phyloP scores from a whole-genome alignment of 2,888 invertebrate genomes.

The Camponotus fellah region DNA sequence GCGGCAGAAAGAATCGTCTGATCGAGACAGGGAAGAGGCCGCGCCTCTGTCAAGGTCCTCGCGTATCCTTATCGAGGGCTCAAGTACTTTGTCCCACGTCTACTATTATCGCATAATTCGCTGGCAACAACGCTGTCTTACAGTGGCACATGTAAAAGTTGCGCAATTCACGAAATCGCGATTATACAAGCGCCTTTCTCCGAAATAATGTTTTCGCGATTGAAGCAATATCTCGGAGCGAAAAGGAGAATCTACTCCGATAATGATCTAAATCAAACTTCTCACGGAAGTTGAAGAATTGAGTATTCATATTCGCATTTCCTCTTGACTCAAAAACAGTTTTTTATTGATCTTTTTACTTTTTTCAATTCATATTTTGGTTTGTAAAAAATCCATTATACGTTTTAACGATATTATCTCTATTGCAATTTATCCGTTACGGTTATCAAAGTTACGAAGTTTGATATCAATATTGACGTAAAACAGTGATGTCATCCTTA shows the following conservation, averaged over 20 bases:
- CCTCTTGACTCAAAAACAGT: no score
- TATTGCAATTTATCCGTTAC: background rate
- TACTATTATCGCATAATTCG: slow-evolving; percentile 64
- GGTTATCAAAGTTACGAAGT: background rate
- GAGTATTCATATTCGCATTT: background rate
- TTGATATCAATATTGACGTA: slow-evolving; percentile 27
- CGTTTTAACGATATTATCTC: background rate
- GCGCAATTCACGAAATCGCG: slow-evolving; percentile 3
- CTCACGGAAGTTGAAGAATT: background rate
- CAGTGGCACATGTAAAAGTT: background rate
- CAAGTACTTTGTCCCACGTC: slow-evolving; percentile 65
- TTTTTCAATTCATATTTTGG: background rate
- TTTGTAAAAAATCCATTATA: background rate
- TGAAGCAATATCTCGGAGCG: background rate
- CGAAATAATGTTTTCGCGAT: background rate
- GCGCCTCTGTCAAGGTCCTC: slow-evolving; percentile 74
- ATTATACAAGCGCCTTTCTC: background rate
- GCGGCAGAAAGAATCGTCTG: background rate
- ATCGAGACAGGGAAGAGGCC: background rate
- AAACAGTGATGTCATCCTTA: slow-evolving; percentile 27
- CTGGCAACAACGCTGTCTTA: background rate
- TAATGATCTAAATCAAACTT: background rate
- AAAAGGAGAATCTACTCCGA: background rate
- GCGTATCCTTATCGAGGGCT: slow-evolving; percentile 65
- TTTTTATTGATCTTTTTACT: background rate